phyloP scores from a whole-genome alignment of 92 coral and sea anemone genomes.

The Metridium senile region DNA sequence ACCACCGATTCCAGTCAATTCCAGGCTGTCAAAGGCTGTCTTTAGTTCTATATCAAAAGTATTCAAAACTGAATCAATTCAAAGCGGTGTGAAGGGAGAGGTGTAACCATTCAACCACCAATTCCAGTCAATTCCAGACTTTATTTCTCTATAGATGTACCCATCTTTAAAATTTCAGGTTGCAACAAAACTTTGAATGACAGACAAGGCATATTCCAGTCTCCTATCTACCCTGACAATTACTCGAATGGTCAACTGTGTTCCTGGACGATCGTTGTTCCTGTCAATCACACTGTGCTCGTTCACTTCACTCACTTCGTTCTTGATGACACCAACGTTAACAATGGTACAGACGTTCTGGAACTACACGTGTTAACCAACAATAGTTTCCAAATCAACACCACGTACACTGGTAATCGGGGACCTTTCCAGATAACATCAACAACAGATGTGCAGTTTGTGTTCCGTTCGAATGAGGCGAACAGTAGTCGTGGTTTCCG shows the following conservation, averaged over 20 bases:
- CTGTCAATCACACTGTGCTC: conserved; percentile 25
- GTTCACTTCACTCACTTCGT: conserved; percentile 48
- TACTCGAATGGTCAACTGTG: conserved; percentile 79
- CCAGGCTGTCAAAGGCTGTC: no score
- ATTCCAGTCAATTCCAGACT: no score
- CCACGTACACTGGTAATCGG: background rate
- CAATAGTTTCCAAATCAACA: background rate
- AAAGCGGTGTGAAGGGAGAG: no score
- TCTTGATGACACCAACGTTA: background rate
- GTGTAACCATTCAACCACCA: no score
- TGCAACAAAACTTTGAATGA: conserved; percentile 58
- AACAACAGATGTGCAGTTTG: conserved; percentile 10
- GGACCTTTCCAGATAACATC: background rate
- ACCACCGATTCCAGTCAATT: no score
- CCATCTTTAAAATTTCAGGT: no score
- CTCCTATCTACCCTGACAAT: conserved; percentile 56
- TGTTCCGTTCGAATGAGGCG: conserved; percentile 21
- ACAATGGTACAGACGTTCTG: background rate
- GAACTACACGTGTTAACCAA: background rate
- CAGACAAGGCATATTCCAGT: conserved; percentile 57
- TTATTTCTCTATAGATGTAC: no score
- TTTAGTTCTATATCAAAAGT: no score
- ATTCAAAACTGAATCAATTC: no score
- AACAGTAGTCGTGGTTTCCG: conserved; percentile 4
- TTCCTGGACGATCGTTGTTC: conserved; percentile 68